Evolutionary conservation across 2,113 vertebrate species (phyloP).

Genomic region (Scomber colias): DNA sequence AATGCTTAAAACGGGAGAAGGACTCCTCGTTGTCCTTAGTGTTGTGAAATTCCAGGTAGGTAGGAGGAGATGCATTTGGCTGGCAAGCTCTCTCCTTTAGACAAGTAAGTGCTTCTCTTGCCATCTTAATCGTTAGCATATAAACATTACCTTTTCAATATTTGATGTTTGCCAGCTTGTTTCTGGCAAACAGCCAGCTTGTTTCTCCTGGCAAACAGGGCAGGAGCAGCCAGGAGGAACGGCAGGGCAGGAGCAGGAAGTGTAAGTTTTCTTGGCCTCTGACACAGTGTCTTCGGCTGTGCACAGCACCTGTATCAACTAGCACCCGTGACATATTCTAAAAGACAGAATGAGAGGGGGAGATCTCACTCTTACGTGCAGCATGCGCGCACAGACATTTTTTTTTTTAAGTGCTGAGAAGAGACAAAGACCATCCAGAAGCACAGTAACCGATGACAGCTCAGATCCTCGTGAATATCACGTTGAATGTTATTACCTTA

Average conservation of each 20-base stretch:
- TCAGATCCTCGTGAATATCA: neutral
- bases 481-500: no score
- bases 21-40: slow-evolving; percentile 60
- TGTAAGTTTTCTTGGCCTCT: slow-evolving; percentile 64
- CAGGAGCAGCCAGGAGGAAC: slow-evolving; percentile 1
- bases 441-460: neutral
- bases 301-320: slow-evolving; percentile 1
- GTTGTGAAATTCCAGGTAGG: slow-evolving; percentile 74
- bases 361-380: no score
- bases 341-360: neutral
- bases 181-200: slow-evolving; percentile 85
- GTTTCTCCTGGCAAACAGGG: slow-evolving; percentile 64
- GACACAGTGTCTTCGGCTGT: slow-evolving; percentile 27
- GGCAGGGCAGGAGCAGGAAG: slow-evolving; percentile 66
- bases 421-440: neutral
- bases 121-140: slow-evolving; percentile 80
- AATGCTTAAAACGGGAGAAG: slow-evolving; percentile 67
- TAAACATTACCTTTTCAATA: slow-evolving; percentile 84
- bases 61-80: slow-evolving; percentile 74
- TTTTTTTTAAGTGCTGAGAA: no score
- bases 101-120: slow-evolving; percentile 78
- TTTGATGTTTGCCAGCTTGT: slow-evolving; percentile 85
- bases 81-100: slow-evolving; percentile 70
- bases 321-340: neutral
- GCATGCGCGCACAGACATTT: no score